Conservation (phyloP, 1,140 invertebrate genomes). For the Ceratosolen fusciceps region DNA sequence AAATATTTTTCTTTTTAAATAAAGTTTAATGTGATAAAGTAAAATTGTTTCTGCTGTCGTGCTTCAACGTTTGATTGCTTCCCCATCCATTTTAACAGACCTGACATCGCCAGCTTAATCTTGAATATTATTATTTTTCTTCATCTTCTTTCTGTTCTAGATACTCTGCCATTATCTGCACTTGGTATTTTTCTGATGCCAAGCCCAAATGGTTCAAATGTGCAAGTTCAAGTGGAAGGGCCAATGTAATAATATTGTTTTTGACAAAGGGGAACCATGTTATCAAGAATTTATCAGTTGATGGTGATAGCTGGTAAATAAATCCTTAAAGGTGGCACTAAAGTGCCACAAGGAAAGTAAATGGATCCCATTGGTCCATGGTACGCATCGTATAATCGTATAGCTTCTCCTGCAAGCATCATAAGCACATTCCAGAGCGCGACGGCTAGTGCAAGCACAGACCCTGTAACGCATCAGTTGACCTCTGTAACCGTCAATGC, state of each 20-base stretch:
- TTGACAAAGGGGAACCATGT: constrained; percentile 12
- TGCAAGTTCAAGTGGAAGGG: constrained; percentile 41
- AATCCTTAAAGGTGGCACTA: constrained; percentile 56
- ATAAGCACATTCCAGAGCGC: constrained; percentile 70
- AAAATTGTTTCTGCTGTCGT: too few relatives aligned
- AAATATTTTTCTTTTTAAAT: not conserved
- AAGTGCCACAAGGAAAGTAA: constrained; percentile 60
- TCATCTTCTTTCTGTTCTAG: constrained; percentile 18
- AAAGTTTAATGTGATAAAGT: constrained; percentile 15
- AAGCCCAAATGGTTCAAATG: constrained; percentile 44
- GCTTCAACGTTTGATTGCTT: too few relatives aligned
- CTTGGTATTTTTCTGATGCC: constrained; percentile 25
- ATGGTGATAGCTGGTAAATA: constrained; percentile 37
- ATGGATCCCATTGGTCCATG: constrained; percentile 87
- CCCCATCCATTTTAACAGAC: too few relatives aligned
- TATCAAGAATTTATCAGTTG: constrained; percentile 42
- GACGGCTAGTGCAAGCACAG: constrained; percentile 69
- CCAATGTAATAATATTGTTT: not conserved
- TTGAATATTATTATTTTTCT: not conserved
- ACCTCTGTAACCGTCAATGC: constrained; percentile 63
- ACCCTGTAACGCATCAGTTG: constrained; percentile 77
- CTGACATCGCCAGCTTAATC: not conserved
- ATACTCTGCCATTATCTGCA: not conserved
- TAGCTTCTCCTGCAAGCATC: constrained; percentile 74
- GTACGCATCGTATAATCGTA: constrained; percentile 82